Base-by-base conservation (phyloP, 2,113 vertebrate species). In the Nibea coibor region DNA sequence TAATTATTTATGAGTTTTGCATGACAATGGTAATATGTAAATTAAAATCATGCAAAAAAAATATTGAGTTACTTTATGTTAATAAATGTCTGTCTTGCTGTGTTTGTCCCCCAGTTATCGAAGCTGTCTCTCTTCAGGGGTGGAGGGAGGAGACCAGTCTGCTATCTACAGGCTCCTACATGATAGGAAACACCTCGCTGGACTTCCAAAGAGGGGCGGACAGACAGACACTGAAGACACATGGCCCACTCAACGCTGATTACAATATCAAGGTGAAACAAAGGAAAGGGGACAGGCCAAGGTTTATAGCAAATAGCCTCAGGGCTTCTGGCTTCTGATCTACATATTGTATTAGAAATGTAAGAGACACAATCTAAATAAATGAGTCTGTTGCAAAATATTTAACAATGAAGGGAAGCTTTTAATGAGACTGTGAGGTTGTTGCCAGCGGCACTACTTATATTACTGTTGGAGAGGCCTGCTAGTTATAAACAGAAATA, bases 211-310 rank as follows among this genome's bases (percentile, higher is more conserved):
- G 90, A 82, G 92, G 89, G 42, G 74, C 89, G 0, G 97, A 98
- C 31, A 95, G 95, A 78, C 96, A 98, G 90, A 94, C 94, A 2
- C 72, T 99, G 19, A 96, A 94, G 90, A 94, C 96, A 11, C 91
- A 94, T 0, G 97, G 97, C 5, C 96, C 97, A 43, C 94, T 99
- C 72, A 93, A 82, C 47, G 95, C 96, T 26, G 97, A 98, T 87
- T 97, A 97, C 93, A 96, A 96, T 67, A 93, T 99, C 87, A 99
- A 98, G 97, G 97, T 97, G 94, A 83, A 93, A 26, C 39, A 31
- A 35, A 69, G 39, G 15, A 56, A 39, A 42, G 53, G 15, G 10
- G 10, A 64, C 19, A 56, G 16, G 11, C 56, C 0, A 5, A n/a
- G 11, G 31, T 51, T 75, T 5, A 31, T 10, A 51, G 66, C 35